Conservation (phyloP, 2,888 invertebrate species). For the Chalcosyrphus nemorum region DNA sequence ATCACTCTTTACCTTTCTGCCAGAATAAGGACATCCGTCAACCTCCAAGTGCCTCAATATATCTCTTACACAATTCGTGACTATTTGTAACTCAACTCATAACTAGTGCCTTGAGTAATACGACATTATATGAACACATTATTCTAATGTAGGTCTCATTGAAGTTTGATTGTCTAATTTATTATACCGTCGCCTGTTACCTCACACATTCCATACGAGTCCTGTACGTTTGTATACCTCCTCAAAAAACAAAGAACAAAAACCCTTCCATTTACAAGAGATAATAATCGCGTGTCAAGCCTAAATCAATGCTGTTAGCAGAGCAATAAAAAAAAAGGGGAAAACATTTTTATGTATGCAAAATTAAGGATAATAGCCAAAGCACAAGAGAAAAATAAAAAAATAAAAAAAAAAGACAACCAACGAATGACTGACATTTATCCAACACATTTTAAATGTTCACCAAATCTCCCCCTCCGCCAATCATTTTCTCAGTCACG, state of each 20-base stretch:
- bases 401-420: conserved; percentile 11
- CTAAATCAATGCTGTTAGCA: conserved; percentile 51
- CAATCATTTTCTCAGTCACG: conserved; percentile 58
- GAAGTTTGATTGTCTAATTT: conserved; percentile 36
- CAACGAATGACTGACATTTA: conserved; percentile 61
- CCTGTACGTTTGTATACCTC: conserved; percentile 17
- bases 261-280: conserved; percentile 7
- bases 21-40: too few species aligned
- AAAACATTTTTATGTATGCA: conserved; percentile 13
- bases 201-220: neutral
- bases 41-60: neutral
- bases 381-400: neutral
- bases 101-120: neutral
- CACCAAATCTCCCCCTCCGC: conserved; percentile 5
- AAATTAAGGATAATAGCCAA: conserved; percentile 63
- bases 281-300: conserved; percentile 61
- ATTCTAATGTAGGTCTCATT: conserved; percentile 16
- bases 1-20: too few species aligned
- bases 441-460: conserved; percentile 63
- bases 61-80: neutral
- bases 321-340: conserved; percentile 12
- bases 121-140: neutral
- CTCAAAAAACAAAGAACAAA: neutral
- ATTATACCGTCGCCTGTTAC: neutral
- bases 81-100: neutral